Base-by-base conservation (phyloP, 2,797 vertebrate genomes). In the Gallinago nigripennis region DNA sequence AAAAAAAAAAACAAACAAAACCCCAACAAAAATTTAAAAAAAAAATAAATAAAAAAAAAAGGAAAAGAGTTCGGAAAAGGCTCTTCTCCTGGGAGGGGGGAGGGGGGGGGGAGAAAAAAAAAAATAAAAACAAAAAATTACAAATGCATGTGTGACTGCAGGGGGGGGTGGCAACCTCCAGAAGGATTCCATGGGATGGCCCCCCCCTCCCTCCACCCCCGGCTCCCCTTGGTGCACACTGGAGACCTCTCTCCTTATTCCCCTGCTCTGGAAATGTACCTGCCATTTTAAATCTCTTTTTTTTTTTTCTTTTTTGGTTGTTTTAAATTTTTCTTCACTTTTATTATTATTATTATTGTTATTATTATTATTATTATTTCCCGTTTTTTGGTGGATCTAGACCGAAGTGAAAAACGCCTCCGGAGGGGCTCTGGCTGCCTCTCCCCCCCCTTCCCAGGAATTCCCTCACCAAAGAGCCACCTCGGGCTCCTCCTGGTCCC, bases 151-250 rank as follows among this genome's bases (percentile, higher is more conserved):
- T 43, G 66, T 85, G 86, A 92, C 83, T 89, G 18, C 18, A 6
- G 33, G 69, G 39, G 39, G 80, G 73, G 61, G 57, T 19, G 63
- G 16, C 10, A 12, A 14, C 39, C 61, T 39, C 78, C 39, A 31
- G 60, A 66, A 75, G 87, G 73, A 82, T 58, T 69, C 79, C 18
- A 20, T 43, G 30, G 4, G 14, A 31, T 31, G 35, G 57, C 68
- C 27, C 39, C 80, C 69, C 69, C 12, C 39, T 12, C 39, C 11
- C 39, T 37, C 39, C 50, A 41, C 41, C 41, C 41, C 41, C 39
- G 51, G 65, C 91, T 82, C 82, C 81, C 82, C 69, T 82, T 65
- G 88, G 75, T 89, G 88, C 91, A 92, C 95, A 79, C 93, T 88
- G 89, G 92, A 90, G 87, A 53, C 87, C 33, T 33, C 33, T 33